Base-by-base conservation (phyloP, 1,140 invertebrate species). In the Hyles euphorbiae region DNA sequence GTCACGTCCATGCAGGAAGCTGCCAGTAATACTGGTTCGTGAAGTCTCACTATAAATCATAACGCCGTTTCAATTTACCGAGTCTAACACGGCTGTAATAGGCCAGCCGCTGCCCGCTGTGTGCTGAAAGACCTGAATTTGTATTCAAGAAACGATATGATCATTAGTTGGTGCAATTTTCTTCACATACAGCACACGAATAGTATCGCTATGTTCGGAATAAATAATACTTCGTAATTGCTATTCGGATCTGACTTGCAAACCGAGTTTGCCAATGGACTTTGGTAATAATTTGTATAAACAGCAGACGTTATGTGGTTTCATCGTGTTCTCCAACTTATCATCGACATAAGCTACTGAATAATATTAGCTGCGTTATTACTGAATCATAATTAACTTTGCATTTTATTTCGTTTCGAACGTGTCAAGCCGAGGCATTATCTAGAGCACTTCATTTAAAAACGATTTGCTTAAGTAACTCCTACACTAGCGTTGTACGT, bases 141-240 rank as follows among this genome's bases (percentile, higher is more conserved):
- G 80, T 85, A 87, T 87, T 84, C 83, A 81, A 78, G 70, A 61
- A 77, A 78, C 78, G 83, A 81, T 81, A 81, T 75, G 68, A 82
- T 82, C 83, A 83, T 87, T 87, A 83, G 81, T 85, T 78, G 76
- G 74, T 75, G 80, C 77, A 83, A 84, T 84, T 84, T 84, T 76
- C 77, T 73, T 83, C 72, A 67, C 71, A 79, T 81, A 73, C 65
- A 66, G 63, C 76, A 74, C 70, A 76, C 72, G 78, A 80, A 82
- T 76, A 65, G 65, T 71, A 72, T 74, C 70, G 68, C 56, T 76
- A 76, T 72, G 71, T 61, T 49, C 44, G 68, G 73, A 77, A 83
- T 81, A 69, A 74, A 80, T 82, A 78, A 71, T 76, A 76, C 65
- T 72, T 74, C 73, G 66, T 78, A 77, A 77, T 80, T 78, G 70